These are phyloP conservation scores for Uria lomvia DNA, from an alignment of 2,113 vertebrate genomes.

Conservation along the genomic window DNA sequence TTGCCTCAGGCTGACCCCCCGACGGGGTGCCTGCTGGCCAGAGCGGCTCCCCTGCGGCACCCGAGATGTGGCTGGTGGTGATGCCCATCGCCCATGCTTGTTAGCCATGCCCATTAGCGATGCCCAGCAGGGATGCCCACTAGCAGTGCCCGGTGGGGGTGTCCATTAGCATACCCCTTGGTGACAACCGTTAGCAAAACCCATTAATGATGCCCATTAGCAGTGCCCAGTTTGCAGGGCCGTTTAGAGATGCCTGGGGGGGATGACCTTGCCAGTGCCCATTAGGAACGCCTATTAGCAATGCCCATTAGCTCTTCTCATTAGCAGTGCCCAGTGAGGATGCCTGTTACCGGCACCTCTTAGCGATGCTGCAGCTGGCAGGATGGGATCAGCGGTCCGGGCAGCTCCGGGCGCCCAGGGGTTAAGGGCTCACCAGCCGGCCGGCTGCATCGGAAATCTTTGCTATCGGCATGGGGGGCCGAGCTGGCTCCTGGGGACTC, in stretches of 20 bases:
- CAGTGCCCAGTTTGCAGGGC: background rate
- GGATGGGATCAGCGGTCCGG: background rate
- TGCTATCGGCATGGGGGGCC: slow-evolving; percentile 34
- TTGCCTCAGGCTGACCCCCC: background rate
- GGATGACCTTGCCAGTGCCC: background rate
- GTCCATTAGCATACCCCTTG: background rate
- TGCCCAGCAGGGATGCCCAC: background rate
- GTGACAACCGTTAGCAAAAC: background rate
- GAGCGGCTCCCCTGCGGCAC: background rate
- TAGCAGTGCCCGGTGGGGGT: background rate
- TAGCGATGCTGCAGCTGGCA: rapidly evolving
- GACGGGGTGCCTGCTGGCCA: background rate
- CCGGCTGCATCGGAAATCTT: slow-evolving; percentile 39
- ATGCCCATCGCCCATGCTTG: rapidly evolving
- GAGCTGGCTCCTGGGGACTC: background rate
- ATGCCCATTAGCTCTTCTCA: background rate
- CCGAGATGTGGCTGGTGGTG: rapidly evolving
- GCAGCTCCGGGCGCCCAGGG: background rate
- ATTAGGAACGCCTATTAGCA: background rate
- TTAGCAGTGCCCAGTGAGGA: background rate
- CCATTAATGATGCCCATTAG: background rate
- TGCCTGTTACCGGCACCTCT: background rate
- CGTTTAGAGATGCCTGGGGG: background rate
- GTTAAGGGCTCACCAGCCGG: background rate
- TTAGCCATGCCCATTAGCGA: rapidly evolving